Evolutionary conservation across 2,113 vertebrate genomes (phyloP).

Genomic region (Chrysemys picta): DNA sequence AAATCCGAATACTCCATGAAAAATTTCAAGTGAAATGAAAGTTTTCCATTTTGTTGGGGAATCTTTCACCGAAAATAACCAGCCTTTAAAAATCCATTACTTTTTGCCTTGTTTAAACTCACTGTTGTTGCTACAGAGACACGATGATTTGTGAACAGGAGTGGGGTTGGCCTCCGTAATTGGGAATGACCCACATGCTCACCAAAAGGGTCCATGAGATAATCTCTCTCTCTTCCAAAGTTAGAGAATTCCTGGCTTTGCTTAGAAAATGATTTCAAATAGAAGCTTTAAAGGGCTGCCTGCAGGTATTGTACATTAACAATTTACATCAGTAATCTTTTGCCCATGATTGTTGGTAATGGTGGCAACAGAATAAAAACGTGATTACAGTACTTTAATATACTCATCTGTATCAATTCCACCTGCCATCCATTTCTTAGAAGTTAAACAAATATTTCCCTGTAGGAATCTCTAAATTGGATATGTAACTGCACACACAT

Average conservation of each 20-base stretch:
- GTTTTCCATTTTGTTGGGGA: background rate
- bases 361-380: background rate
- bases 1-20: background rate
- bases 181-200: fast-evolving
- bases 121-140: background rate
- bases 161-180: background rate
- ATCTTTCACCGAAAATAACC: background rate
- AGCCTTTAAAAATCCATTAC: background rate
- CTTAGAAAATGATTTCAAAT: background rate
- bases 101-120: background rate
- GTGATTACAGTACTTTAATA: background rate
- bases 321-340: background rate
- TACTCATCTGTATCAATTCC: background rate
- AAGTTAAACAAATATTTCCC: background rate
- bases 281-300: background rate
- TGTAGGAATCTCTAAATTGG: background rate
- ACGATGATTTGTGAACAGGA: background rate
- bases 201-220: fast-evolving
- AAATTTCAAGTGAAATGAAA: background rate
- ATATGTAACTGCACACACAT: background rate
- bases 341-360: background rate
- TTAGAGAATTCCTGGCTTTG: background rate
- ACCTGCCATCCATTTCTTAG: background rate
- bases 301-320: background rate
- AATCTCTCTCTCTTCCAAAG: fast-evolving